Evolutionary conservation across 37 sponge, comb jelly and placozoan genomes (phyloP).

Genomic region (Theonella swinhoei): DNA sequence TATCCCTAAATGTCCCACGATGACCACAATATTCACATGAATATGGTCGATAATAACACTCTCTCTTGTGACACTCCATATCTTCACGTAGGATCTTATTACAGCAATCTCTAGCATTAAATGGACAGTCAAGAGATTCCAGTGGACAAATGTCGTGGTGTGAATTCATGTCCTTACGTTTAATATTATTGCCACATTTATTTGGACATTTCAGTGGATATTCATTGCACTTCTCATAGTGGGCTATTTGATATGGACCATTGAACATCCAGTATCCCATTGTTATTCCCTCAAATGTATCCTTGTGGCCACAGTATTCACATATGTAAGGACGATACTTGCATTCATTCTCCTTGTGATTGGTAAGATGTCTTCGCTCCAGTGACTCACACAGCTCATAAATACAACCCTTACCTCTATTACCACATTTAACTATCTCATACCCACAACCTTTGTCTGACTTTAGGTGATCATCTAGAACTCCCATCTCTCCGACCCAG

Average conservation of each 20-base stretch:
- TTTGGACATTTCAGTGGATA: background rate
- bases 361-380: background rate
- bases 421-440: background rate
- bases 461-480: background rate
- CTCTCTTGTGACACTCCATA: background rate
- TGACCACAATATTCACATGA: constrained; percentile 12
- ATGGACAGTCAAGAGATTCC: background rate
- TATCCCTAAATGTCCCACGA: background rate
- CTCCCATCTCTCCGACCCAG: constrained; percentile 1
- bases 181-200: background rate
- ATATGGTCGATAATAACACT: constrained; percentile 7
- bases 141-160: background rate
- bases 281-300: background rate
- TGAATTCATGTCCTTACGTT: background rate
- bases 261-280: background rate
- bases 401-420: background rate
- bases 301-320: constrained; percentile 5
- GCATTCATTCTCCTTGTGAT: background rate
- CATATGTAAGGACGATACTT: background rate
- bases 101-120: background rate
- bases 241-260: no score
- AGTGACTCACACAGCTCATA: background rate
- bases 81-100: background rate
- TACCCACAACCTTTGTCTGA: constrained; percentile 9
- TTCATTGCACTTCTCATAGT: background rate